A percentile compares a stretch with the other conserved stretches of the same genome.
phyloP scores from a whole-genome alignment of 1,140 invertebrate genomes.

The Sinella curviseta region DNA sequence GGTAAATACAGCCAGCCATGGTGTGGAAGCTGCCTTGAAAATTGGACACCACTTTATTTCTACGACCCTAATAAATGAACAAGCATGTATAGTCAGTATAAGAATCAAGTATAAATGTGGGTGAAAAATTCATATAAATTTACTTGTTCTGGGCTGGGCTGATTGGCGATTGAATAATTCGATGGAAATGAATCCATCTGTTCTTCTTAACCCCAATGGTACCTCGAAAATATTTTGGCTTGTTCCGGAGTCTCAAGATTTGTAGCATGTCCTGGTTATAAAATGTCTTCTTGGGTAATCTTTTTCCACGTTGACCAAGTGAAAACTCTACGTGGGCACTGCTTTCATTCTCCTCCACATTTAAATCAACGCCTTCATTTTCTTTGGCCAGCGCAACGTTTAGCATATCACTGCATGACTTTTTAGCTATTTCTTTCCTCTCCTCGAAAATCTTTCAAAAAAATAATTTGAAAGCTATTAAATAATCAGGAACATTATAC shows the following conservation, averaged over 20 bases:
- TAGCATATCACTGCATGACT: neutral
- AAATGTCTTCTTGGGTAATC: neutral
- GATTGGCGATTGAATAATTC: neutral
- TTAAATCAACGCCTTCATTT: neutral
- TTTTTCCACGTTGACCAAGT: neutral
- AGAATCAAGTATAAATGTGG: too few relatives aligned
- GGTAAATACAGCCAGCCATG: slow-evolving; percentile 67
- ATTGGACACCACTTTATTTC: slow-evolving; percentile 67
- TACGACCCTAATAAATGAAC: neutral
- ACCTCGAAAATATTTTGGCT: neutral
- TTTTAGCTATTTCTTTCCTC: neutral
- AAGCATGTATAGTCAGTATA: neutral
- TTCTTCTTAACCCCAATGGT: neutral
- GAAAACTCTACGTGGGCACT: neutral
- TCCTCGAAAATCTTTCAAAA: neutral
- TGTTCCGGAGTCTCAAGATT: neutral
- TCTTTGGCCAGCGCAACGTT: neutral
- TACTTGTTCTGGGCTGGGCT: neutral
- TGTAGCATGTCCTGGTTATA: neutral
- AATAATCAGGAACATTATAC: neutral
- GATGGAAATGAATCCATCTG: neutral
- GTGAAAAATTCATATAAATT: neutral
- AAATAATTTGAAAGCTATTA: neutral
- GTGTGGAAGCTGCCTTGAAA: slow-evolving; percentile 82
- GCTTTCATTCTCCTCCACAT: neutral